Conservation (phyloP, 2,888 invertebrate genomes). For the Heliconius hortense region DNA sequence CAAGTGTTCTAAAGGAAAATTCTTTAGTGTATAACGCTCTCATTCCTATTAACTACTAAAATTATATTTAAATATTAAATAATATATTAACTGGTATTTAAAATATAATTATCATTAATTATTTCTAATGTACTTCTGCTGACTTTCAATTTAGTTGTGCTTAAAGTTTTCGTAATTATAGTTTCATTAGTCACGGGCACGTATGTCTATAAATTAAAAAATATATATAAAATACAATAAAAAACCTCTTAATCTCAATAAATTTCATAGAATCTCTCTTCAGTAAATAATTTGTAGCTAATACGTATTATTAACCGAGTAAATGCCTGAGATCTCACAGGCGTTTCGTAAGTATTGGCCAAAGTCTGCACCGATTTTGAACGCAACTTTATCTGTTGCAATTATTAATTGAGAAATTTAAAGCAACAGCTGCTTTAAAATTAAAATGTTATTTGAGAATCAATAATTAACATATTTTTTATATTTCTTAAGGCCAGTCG, state of each 20-base stretch:
- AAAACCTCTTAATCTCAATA: neutral
- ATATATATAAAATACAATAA: neutral
- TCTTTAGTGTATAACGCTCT: neutral
- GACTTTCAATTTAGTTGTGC: slow-evolving; percentile 27
- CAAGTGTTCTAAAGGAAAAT: slow-evolving; percentile 30
- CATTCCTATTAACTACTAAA: neutral
- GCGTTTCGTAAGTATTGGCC: slow-evolving; percentile 21
- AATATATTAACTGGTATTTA: neutral
- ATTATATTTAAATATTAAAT: neutral
- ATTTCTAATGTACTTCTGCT: slow-evolving; percentile 24
- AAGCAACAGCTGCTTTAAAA: slow-evolving; percentile 12
- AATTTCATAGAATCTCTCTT: neutral
- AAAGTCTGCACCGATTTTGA: slow-evolving; percentile 19
- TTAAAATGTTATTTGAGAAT: slow-evolving; percentile 19
- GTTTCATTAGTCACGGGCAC: neutral
- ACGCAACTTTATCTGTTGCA: slow-evolving; percentile 24
- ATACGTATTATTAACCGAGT: slow-evolving; percentile 6
- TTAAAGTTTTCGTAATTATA: neutral
- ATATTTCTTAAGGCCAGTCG: neutral
- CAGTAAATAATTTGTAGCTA: neutral
- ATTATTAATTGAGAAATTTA: slow-evolving; percentile 22
- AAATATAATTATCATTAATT: neutral
- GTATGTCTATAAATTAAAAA: neutral
- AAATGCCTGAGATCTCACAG: slow-evolving; percentile 3
- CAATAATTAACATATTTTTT: neutral